A percentile compares a stretch with the other conserved stretches of the same genome.
Evolutionary conservation across 2,113 vertebrate genomes (phyloP).

Genomic region (Seriola quinqueradiata): DNA sequence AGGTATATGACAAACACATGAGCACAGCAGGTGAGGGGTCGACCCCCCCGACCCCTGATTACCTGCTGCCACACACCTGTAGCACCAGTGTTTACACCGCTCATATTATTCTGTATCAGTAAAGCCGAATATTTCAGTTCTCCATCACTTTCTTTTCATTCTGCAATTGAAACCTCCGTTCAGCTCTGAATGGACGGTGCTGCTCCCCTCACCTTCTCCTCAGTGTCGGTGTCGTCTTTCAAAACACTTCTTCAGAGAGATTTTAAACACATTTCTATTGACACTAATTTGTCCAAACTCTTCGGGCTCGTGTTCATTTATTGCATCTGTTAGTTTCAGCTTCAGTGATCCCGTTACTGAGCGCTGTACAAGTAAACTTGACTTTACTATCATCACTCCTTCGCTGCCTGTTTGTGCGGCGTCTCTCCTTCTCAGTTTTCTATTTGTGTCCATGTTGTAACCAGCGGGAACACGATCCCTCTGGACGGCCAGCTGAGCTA

Average conservation of each 20-base stretch:
- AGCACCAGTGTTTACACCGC: neutral
- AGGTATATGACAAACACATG: neutral
- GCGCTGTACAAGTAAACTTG: neutral
- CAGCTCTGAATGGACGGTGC: no score
- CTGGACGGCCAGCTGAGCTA: conserved; percentile 33
- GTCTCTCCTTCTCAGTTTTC: conserved; percentile 38
- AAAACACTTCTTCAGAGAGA: neutral
- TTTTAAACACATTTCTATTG: neutral
- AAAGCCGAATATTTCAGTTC: neutral
- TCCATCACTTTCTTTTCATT: no score
- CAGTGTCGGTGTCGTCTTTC: neutral
- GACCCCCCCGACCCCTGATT: no score
- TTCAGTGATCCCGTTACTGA: neutral
- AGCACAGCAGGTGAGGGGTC: neutral
- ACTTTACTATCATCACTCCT: neutral
- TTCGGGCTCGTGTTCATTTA: neutral
- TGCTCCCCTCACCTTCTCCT: no score
- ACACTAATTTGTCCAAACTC: no score
- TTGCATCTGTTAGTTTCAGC: neutral
- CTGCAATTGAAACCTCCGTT: no score
- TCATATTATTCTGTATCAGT: neutral
- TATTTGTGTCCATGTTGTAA: conserved; percentile 67
- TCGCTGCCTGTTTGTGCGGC: neutral
- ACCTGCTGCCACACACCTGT: neutral
- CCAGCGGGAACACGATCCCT: conserved; percentile 45